Evolutionary conservation across 1,140 invertebrate species (phyloP).

Genomic region (Olivierus martensii): DNA sequence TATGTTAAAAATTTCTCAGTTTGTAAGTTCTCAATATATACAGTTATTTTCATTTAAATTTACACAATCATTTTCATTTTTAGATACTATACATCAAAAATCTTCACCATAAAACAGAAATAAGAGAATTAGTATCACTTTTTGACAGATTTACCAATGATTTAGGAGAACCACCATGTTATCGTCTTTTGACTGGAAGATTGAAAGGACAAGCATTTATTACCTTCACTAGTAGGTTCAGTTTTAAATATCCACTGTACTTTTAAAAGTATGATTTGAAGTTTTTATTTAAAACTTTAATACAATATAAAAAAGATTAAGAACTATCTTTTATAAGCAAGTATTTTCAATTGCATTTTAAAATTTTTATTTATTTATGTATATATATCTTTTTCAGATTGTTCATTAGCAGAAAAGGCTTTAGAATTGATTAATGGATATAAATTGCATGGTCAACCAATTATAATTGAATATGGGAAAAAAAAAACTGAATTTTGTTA

Average conservation of each 20-base stretch:
- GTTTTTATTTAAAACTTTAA: no score
- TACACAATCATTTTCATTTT: no score
- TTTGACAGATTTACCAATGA: conserved; percentile 30
- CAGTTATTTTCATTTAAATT: no score
- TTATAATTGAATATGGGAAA: conserved; percentile 11
- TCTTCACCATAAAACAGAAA: conserved; percentile 29
- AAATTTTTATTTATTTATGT: no score
- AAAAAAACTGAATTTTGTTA: neutral
- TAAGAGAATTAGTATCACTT: conserved; percentile 32
- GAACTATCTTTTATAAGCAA: no score
- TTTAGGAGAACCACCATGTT: conserved; percentile 22
- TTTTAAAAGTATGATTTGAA: no score
- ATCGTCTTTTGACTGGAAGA: conserved; percentile 35
- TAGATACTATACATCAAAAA: conserved; percentile 41
- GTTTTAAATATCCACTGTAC: no score
- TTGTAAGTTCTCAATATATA: no score
- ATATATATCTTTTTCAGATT: conserved; percentile 6
- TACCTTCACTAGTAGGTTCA: conserved; percentile 33
- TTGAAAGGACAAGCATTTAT: conserved; percentile 44
- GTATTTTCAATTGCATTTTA: no score
- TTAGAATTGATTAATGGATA: conserved; percentile 6
- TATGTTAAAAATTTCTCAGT: no score
- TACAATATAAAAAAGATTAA: no score
- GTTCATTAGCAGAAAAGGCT: conserved; percentile 16
- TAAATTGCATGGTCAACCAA: neutral